Percentiles rank a stretch among this genome's conserved stretches.
phyloP scores from a whole-genome alignment of 2,888 invertebrate genomes.

The Incurvaria masculella region DNA sequence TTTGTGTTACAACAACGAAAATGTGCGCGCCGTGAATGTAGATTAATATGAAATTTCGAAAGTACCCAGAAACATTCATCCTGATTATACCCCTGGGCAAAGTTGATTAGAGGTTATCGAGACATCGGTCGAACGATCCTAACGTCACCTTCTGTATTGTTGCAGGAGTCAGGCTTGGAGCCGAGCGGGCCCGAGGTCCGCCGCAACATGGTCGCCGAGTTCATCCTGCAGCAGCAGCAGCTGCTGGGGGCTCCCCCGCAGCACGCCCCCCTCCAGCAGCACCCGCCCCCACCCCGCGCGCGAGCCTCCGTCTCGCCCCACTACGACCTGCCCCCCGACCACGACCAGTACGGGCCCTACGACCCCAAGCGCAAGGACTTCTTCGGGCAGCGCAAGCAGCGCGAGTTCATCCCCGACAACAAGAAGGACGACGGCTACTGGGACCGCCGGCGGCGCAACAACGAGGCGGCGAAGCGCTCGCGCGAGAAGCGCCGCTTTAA shows the following conservation, averaged over 20 bases:
- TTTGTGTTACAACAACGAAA: no score
- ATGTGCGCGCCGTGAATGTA: no score
- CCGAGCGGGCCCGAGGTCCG: conserved; percentile 54
- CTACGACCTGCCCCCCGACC: conserved; percentile 36
- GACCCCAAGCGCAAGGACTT: conserved; percentile 75
- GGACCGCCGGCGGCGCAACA: conserved; percentile 94
- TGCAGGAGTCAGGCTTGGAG: conserved; percentile 48
- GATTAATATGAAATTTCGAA: no score
- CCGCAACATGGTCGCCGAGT: conserved; percentile 86
- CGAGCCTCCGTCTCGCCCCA: conserved; percentile 42
- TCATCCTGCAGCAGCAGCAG: conserved; percentile 71
- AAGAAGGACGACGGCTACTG: conserved; percentile 98
- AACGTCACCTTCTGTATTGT: conserved; percentile 28
- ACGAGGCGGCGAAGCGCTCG: conserved; percentile 95
- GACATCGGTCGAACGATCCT: not conserved
- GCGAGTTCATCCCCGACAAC: conserved; percentile 95
- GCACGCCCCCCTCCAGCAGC: conserved; percentile 28
- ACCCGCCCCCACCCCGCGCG: conserved; percentile 34
- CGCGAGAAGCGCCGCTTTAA: conserved; percentile 96
- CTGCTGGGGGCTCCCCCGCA: conserved; percentile 31
- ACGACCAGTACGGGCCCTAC: conserved; percentile 47
- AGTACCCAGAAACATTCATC: no score
- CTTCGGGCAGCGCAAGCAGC: conserved; percentile 87
- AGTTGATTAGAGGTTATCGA: not conserved
- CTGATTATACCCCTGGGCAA: not conserved